Conservation (phyloP, 2,797 vertebrate genomes). For the Muscicapa comitata region DNA sequence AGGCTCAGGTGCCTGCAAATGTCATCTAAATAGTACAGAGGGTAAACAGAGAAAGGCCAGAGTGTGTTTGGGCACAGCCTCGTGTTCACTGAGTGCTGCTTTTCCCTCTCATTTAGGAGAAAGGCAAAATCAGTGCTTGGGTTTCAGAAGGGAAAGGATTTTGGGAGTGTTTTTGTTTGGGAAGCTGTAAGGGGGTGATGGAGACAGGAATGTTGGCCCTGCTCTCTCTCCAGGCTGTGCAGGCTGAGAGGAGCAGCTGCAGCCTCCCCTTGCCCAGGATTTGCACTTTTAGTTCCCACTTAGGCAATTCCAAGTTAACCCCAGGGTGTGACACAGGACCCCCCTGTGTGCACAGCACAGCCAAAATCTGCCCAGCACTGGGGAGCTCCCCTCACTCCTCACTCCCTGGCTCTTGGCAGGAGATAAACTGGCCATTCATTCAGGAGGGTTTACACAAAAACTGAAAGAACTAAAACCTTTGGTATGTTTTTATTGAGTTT, state of each 20-base stretch:
- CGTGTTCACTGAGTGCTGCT: rapidly evolving
- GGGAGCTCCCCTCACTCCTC: neutral
- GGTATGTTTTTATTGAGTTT: neutral
- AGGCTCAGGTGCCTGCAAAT: neutral
- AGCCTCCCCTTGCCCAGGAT: neutral
- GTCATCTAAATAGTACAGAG: neutral
- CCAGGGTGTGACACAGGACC: too few relatives aligned
- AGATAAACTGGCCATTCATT: neutral
- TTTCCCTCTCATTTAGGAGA: neutral
- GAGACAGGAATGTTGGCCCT: neutral
- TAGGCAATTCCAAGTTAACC: neutral
- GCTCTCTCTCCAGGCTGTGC: neutral
- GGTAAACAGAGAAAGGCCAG: neutral
- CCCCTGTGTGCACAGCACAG: neutral
- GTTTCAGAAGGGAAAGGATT: neutral
- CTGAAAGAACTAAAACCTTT: neutral
- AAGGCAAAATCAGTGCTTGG: neutral
- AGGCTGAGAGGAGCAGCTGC: neutral
- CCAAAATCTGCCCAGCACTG: neutral
- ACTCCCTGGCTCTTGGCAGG: neutral
- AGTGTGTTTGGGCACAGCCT: neutral
- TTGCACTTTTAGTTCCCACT: neutral
- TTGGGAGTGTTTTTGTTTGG: neutral
- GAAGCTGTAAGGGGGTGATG: neutral
- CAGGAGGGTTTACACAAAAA: neutral